Base-by-base conservation (phyloP, 2,113 vertebrate species). In the Lichenostomus cassidix region DNA sequence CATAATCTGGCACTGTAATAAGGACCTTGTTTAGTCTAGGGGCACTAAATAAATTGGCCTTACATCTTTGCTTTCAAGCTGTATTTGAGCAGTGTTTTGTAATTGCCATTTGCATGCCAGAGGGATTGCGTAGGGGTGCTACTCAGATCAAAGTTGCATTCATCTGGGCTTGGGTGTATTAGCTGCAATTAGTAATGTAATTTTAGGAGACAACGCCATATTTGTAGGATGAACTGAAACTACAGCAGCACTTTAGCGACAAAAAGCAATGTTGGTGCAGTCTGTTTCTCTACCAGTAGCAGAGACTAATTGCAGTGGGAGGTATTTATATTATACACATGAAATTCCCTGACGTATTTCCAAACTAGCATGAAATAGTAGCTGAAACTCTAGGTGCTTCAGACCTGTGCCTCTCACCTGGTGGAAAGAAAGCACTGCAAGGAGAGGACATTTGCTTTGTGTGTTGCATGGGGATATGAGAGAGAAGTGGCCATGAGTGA, bases 51-150 rank as follows among this genome's bases (percentile, higher is more conserved):
- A 96, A 96, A 95, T 94, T 74, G 47, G 88, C 76, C 83, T 95
- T 90, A 88, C 73, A 65, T 93, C 85, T 91, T 77, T 78, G 50
- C 95, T 96, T 96, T 93, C 89, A 96, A 95, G 79, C 60, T 85
- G 79, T 85, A 87, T 91, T 92, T 77, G 87, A 94, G 85, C 63
- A 7, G 12, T 58, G 88, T 92, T 92, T 83, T 92, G 76, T 90
- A 96, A 94, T 92, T 95, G 86, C 93, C 73, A 88, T 94, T 96
- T 90, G 73, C 84, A 68, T 96, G 93, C 96, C 94, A 95, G 60
- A 94, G 87, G 86, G 87, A 95, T 96, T 94, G 90, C 75, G 60
- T 92, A 95, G 83, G 83, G 39, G 83, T 90, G 90, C 88, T 97
- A 87, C 80, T 63, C 86, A 92, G 79, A 90, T 94, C 90, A 95